Evolutionary conservation across 2,888 invertebrate species (phyloP), one percentile per base, ranked within the genome.

Genomic region (Lepidochrysops patricia): DNA sequence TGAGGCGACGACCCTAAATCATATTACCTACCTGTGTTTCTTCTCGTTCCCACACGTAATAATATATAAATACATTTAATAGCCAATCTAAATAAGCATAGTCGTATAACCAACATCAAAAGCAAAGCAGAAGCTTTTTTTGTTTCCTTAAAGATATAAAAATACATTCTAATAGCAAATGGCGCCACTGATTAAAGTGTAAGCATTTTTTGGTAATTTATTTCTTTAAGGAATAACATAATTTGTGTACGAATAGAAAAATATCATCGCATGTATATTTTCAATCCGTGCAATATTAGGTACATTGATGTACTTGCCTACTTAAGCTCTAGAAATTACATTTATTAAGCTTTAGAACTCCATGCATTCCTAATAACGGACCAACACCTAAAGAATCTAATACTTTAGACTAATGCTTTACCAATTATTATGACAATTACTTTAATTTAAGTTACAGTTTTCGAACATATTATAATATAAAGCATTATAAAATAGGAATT

Each of bases 61-160:
- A 7, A 52, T 52, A 52, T 27, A 27, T 52, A 52, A 52, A 13
- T 52, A 52, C 15, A 52, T 52, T 27, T 52, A 52, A 52, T 52
- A 52, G 13, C 4, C 13, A 27, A 52, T 15, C 13, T 13, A 25
- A 13, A 52, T 27, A 13, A 13, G 26, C 15, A 52, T 52, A n/a
- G 26, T 13, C 27, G 26, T 26, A 4, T 5, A 48, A 27, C 13
- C 6, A 52, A 52, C 52, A 52, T 15, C 15, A 13, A 52, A 52
- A 52, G 52, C 52, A 9, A 52, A 27, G 52, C 52, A 43, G 7
- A 43, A 43, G 43, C 43, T 43, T 13, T 5, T 43, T 19, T 19
- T 43, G 43, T 43, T 43, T 43, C 19, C 19, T 52, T 27, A 27
- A 52, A 52, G 27, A 52, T 27, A 43, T 43, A 43, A 15, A 7